Evolutionary conservation across 2,888 invertebrate genomes (phyloP).

Genomic region (Callyntrura guangdongensis): DNA sequence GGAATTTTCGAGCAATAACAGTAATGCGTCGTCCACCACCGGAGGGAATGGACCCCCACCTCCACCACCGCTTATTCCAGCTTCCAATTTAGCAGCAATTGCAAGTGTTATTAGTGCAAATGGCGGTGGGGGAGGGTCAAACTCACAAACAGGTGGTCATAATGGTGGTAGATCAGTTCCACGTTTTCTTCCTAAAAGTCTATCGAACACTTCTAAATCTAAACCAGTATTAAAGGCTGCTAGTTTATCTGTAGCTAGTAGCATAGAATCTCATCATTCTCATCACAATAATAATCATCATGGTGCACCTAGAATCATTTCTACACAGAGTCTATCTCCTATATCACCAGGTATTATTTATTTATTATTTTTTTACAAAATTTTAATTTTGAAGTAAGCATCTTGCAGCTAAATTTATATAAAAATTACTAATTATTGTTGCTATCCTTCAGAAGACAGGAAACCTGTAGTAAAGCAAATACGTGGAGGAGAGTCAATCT

Average conservation of each 20-base stretch:
- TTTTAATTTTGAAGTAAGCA: no score
- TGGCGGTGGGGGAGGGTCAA: no score
- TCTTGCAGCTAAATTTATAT: no score
- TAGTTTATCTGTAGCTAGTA: slow-evolving; percentile 39
- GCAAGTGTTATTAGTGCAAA: slow-evolving; percentile 35
- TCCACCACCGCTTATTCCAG: slow-evolving; percentile 75
- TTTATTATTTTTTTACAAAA: no score
- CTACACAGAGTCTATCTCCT: slow-evolving; percentile 35
- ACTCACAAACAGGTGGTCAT: not conserved
- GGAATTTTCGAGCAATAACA: slow-evolving; percentile 56
- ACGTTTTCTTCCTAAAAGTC: slow-evolving; percentile 73
- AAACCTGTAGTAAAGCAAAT: slow-evolving; percentile 40
- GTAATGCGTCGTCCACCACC: not conserved
- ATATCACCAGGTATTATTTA: slow-evolving; percentile 9
- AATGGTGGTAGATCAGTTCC: slow-evolving; percentile 33
- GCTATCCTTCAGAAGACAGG: slow-evolving; percentile 62
- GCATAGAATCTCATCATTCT: no score
- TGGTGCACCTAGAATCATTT: slow-evolving; percentile 54
- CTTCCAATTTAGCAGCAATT: slow-evolving; percentile 68
- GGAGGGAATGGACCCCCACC: slow-evolving; percentile 69
- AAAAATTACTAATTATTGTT: no score
- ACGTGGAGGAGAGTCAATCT: slow-evolving; percentile 58
- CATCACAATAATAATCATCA: slow-evolving; percentile 54
- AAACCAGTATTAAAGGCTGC: slow-evolving; percentile 77
- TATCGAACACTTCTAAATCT: slow-evolving; percentile 58